Evolutionary conservation across 2,113 vertebrate genomes (phyloP).

Genomic region (Noturus placidus): DNA sequence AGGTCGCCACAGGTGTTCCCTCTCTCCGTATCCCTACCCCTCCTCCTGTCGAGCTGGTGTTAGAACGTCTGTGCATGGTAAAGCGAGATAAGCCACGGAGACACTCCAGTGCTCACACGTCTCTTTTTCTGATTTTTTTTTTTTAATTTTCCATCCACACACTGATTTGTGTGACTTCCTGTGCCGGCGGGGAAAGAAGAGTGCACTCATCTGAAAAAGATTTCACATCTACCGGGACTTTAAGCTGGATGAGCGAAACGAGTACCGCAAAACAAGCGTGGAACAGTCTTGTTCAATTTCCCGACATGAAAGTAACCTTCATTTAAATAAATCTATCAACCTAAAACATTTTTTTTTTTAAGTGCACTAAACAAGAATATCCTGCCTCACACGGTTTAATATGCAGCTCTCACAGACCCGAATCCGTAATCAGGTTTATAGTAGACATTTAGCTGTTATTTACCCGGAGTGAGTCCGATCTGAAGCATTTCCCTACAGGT

Average conservation of each 20-base stretch:
- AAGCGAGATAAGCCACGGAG: slow-evolving; percentile 15
- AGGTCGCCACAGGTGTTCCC: neutral
- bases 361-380: neutral
- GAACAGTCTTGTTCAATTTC: neutral
- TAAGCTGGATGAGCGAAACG: neutral
- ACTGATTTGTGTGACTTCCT: neutral
- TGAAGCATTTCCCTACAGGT: neutral
- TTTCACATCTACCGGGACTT: neutral
- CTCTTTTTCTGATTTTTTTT: neutral
- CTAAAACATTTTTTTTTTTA: too few relatives aligned
- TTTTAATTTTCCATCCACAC: neutral
- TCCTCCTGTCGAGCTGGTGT: neutral
- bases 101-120: neutral
- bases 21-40: neutral
- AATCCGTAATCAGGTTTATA: neutral
- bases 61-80: slow-evolving; percentile 1
- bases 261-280: neutral
- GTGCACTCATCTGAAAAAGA: neutral
- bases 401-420: neutral
- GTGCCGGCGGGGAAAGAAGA: neutral
- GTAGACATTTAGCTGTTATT: neutral
- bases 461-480: too few relatives aligned
- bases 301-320: neutral
- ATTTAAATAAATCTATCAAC: neutral
- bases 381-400: neutral